These are phyloP conservation scores for Papilio gigon DNA, from an alignment of 2,888 invertebrate genomes.

Conservation along the genomic window DNA sequence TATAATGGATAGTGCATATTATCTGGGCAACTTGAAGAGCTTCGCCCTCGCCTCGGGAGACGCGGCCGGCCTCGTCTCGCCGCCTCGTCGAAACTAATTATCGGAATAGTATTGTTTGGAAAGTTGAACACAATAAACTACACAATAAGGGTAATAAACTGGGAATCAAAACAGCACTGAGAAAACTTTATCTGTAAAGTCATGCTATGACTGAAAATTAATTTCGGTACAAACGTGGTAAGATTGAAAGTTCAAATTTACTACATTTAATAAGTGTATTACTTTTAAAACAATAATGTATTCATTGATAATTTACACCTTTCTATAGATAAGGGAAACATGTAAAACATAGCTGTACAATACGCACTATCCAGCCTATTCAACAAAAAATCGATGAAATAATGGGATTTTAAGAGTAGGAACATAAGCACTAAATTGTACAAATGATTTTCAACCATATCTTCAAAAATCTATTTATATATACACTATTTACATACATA, in stretches of 20 bases:
- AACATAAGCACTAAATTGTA: too few species aligned
- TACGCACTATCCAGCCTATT: background rate
- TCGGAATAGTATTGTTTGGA: slow-evolving; percentile 44
- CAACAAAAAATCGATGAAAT: too few species aligned
- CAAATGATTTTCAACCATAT: too few species aligned
- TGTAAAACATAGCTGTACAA: too few species aligned
- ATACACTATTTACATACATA: too few species aligned
- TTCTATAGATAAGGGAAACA: background rate
- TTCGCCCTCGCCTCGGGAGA: slow-evolving; percentile 21
- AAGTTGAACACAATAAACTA: slow-evolving; percentile 56
- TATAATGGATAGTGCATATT: slow-evolving; percentile 21
- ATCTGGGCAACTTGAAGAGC: slow-evolving; percentile 2
- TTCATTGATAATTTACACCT: background rate
- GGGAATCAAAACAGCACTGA: background rate
- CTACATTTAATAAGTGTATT: background rate
- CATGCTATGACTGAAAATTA: slow-evolving; percentile 7
- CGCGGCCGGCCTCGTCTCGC: slow-evolving; percentile 11
- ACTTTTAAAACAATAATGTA: background rate
- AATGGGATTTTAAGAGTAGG: too few species aligned
- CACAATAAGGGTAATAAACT: slow-evolving; percentile 48
- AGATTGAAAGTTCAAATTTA: background rate
- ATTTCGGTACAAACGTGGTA: background rate
- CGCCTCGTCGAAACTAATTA: slow-evolving; percentile 31
- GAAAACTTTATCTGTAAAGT: background rate
- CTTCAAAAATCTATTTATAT: too few species aligned